Percentiles rank a stretch among this genome's conserved stretches.
These are phyloP conservation scores for Himalopsyche japonica DNA, from an alignment of 2,888 invertebrate species.

Conservation along the genomic window DNA sequence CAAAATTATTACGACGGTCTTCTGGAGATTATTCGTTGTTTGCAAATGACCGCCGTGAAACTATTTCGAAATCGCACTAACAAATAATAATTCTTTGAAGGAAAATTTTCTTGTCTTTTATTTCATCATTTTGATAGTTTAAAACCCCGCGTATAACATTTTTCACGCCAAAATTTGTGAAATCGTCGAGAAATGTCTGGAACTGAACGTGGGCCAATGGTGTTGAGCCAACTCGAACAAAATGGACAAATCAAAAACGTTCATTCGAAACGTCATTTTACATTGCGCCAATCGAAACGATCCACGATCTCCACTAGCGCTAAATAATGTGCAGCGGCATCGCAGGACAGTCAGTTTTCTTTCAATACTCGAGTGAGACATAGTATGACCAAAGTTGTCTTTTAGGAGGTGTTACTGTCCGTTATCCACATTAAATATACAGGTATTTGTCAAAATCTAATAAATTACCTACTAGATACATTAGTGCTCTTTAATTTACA, in stretches of 20 bases:
- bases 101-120: not conserved
- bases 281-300: slow-evolving; percentile 56
- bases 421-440: slow-evolving; percentile 13
- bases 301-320: slow-evolving; percentile 65
- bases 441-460: slow-evolving; percentile 25
- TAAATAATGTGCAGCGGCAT: slow-evolving; percentile 57
- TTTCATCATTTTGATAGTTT: slow-evolving; percentile 1
- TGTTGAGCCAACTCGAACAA: slow-evolving; percentile 60
- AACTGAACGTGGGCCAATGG: slow-evolving; percentile 70
- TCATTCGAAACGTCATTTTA: slow-evolving; percentile 53
- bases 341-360: slow-evolving; percentile 55
- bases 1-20: not conserved
- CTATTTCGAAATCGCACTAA: no score
- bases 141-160: not conserved
- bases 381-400: slow-evolving; percentile 5
- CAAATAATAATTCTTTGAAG: no score
- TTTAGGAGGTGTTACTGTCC: slow-evolving; percentile 10
- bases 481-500: not conserved
- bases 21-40: no score
- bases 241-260: slow-evolving; percentile 53
- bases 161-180: not conserved
- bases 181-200: slow-evolving; percentile 43
- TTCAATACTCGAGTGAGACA: slow-evolving; percentile 51
- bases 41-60: no score
- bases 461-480: not conserved